Conservation (phyloP, 2,888 invertebrate genomes). For the Tipula unca region DNA sequence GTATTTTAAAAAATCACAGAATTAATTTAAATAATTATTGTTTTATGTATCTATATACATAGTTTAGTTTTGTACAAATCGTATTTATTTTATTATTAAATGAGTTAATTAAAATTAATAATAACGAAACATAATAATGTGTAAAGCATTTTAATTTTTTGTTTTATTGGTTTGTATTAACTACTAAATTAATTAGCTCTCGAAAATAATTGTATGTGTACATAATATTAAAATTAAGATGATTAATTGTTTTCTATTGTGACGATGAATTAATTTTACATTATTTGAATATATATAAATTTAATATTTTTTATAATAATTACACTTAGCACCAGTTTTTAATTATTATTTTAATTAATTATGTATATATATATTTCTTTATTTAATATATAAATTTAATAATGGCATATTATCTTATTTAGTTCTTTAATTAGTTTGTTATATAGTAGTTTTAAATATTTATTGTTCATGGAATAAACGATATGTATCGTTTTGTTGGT, state of each 20-base stretch:
- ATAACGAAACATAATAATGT: background rate
- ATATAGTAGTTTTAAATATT: background rate
- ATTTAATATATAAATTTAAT: background rate
- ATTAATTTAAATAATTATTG: background rate
- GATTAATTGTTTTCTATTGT: background rate
- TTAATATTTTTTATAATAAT: background rate
- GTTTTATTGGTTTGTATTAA: too few relatives aligned
- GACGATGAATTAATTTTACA: background rate
- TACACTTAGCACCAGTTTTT: background rate
- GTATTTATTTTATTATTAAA: background rate
- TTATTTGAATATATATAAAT: background rate
- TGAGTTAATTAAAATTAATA: background rate
- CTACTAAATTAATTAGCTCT: background rate
- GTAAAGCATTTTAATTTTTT: background rate
- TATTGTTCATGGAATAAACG: background rate
- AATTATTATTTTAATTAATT: background rate
- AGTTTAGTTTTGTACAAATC: background rate
- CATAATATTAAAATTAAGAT: background rate
- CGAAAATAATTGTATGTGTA: background rate
- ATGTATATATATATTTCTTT: background rate
- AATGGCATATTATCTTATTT: background rate
- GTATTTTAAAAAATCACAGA: background rate
- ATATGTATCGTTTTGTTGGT: background rate
- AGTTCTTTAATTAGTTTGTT: background rate
- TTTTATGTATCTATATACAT: background rate